Evolutionary conservation across 2,113 vertebrate genomes (phyloP).

Genomic region (Nannospalax galili): DNA sequence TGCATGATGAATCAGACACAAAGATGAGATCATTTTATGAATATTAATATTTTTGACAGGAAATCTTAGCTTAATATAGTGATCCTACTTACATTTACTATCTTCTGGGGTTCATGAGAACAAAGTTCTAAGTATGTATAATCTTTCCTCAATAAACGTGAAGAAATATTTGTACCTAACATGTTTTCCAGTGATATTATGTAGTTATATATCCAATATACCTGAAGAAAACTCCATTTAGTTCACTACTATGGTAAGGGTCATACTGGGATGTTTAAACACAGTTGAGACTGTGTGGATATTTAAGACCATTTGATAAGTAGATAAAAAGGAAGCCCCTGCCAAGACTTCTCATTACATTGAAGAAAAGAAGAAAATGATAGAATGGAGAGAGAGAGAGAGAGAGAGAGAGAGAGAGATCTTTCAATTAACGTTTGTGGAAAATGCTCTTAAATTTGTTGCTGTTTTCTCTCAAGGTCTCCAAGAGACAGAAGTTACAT

Average conservation of each 20-base stretch:
- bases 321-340: not conserved
- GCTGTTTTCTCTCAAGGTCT: not conserved
- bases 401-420: not conserved
- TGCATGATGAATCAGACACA: not conserved
- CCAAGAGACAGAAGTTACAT: not conserved
- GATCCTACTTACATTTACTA: not conserved
- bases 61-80: not conserved
- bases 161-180: not conserved
- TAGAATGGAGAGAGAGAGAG: too few species aligned
- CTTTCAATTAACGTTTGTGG: not conserved
- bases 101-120: not conserved
- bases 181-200: not conserved
- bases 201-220: accelerated
- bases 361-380: not conserved
- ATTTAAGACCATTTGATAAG: not conserved
- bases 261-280: not conserved
- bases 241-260: too few species aligned
- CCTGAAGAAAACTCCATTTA: too few species aligned
- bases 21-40: not conserved
- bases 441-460: not conserved
- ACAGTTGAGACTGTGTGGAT: not conserved
- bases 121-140: not conserved
- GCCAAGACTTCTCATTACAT: too few species aligned
- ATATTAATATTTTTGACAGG: not conserved
- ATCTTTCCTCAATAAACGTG: not conserved